Conservation (phyloP, 2,888 invertebrate species). For the Temnothorax ravouxi region DNA sequence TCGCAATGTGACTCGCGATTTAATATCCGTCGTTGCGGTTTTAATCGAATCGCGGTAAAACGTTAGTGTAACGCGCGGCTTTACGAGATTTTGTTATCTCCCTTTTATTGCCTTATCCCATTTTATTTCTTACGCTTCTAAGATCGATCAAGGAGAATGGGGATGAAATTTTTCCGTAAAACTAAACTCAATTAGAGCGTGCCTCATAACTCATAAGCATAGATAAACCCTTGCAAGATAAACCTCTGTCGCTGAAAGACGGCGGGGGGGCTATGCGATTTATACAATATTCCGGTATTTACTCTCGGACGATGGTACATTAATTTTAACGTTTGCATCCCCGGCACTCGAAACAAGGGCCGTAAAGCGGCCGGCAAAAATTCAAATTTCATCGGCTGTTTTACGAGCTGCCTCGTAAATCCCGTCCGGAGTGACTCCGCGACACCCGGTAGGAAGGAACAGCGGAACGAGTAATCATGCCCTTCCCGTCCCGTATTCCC, state of each 20-base stretch:
- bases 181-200: conserved; percentile 3
- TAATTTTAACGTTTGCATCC: conserved; percentile 38
- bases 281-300: conserved; percentile 14
- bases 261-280: not conserved
- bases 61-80: not conserved
- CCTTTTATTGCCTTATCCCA: not conserved
- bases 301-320: conserved; percentile 9
- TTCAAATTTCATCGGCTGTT: conserved; percentile 52
- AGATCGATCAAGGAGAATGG: not conserved
- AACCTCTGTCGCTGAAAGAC: not conserved
- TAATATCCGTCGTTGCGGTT: conserved; percentile 15
- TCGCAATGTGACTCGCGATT: conserved; percentile 12
- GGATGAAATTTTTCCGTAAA: not conserved
- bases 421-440: conserved; percentile 41
- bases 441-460: conserved; percentile 51
- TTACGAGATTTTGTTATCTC: not conserved
- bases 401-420: conserved; percentile 53
- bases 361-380: conserved; percentile 42
- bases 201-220: not conserved
- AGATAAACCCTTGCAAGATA: not conserved
- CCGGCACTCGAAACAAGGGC: not conserved
- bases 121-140: not conserved
- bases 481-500: conserved; percentile 46
- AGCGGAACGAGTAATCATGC: conserved; percentile 51
- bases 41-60: conserved; percentile 28